Conservation (phyloP, 2,113 vertebrate genomes). For the Hyperoodon ampullatus region DNA sequence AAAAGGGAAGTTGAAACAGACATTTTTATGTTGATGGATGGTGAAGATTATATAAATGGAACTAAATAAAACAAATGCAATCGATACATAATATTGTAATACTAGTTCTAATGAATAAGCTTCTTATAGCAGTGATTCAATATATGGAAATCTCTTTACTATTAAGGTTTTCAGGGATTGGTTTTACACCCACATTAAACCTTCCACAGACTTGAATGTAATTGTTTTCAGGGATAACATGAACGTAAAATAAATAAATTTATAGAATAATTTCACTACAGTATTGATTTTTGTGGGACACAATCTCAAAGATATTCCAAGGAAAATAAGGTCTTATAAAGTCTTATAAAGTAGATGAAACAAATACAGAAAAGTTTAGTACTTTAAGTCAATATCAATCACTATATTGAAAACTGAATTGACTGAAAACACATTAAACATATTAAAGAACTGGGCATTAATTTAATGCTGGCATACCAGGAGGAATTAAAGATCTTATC, state of each 20-base stretch:
- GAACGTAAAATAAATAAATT: not conserved
- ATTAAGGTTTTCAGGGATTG: not conserved
- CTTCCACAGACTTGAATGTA: not conserved
- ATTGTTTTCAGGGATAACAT: conserved; percentile 6
- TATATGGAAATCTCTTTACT: not conserved
- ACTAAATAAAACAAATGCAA: conserved; percentile 1
- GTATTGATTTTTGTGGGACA: not conserved
- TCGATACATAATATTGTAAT: not conserved
- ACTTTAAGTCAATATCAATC: not conserved
- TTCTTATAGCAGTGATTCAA: not conserved
- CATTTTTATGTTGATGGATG: conserved; percentile 44
- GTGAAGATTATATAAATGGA: conserved; percentile 2
- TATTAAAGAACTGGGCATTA: conserved; percentile 15
- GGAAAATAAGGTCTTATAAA: not conserved
- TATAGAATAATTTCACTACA: not conserved
- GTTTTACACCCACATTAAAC: not conserved
- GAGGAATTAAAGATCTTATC: not conserved
- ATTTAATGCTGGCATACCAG: not conserved
- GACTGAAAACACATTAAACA: not conserved
- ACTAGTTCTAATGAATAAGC: not conserved
- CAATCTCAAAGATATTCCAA: not conserved
- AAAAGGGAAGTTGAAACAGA: conserved; percentile 34
- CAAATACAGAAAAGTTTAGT: not conserved
- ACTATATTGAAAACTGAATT: not conserved
- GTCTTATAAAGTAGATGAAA: not conserved